Base-by-base conservation (phyloP, 1,140 invertebrate genomes). In the Oryctes rhinoceros region DNA sequence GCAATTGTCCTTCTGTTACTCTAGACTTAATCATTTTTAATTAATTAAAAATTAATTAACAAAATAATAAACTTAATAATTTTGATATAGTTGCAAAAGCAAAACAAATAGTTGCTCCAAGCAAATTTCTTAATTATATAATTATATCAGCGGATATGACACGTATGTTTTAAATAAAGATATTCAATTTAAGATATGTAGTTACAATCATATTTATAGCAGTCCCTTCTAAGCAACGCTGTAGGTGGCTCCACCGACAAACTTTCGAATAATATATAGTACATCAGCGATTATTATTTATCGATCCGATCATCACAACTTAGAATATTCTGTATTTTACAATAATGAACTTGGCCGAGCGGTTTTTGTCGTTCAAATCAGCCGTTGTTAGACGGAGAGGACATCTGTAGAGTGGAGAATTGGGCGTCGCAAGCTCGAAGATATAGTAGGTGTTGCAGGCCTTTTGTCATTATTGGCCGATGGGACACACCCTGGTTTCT, bases 391-490 rank as follows among this genome's bases (percentile, higher is more conserved):
- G 15, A 59, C 15, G n/a, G 15, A 18, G 53, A n/a, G 15, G 15
- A 59, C 53, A 59, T 59, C n/a, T n/a, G 53, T 59, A 59, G 6
- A 7, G 53, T 18, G 53, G 53, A 44, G 39, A 44, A 15, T 59
- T 59, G 15, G 53, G 53, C 53, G 53, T 59, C 53, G 53, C 18
- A 59, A 59, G 53, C 18, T 59, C 53, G 53, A 59, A 59, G 53
- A n/a, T 59, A 10, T 44, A 44, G 39, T 44, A 59, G 53, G 53
- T 59, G 53, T 59, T 59, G 39, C 53, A 59, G 53, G 18, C 53
- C 53, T 59, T 59, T 59, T 59, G n/a, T 59, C 53, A 59, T n/a
- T 59, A 59, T 59, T 59, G 18, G 53, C 53, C 53, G 53, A 18
- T 59, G 53, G 15, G 53, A 59, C 53, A 59, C 53, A 59, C 53